Percentiles rank a stretch among this genome's conserved stretches.
These are phyloP conservation scores for Junonia oenone DNA, from an alignment of 2,888 invertebrate species.

Conservation along the genomic window DNA sequence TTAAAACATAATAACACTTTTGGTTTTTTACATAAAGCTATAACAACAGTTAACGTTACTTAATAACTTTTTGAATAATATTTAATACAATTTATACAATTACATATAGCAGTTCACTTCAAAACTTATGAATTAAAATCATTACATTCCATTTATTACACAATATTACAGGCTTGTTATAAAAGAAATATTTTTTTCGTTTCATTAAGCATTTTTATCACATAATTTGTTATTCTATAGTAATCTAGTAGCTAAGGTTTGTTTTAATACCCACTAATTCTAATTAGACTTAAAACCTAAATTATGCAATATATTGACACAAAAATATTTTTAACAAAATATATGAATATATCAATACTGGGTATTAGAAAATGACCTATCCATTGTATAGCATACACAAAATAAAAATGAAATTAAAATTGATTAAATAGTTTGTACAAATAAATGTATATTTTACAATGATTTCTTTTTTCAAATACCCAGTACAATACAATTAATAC, in stretches of 20 bases:
- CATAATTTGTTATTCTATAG: constrained; percentile 54
- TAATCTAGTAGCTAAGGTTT: constrained; percentile 35
- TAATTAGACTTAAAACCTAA: constrained; percentile 58
- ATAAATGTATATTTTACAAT: not conserved
- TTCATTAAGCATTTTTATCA: constrained; percentile 55
- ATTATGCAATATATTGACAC: constrained; percentile 68
- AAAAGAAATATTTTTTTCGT: constrained; percentile 50
- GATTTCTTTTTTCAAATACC: not conserved
- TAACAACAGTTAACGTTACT: constrained; percentile 73
- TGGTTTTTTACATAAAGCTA: constrained; percentile 76
- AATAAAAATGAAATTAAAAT: constrained; percentile 2
- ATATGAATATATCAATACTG: constrained; percentile 15
- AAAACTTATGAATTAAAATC: constrained; percentile 21
- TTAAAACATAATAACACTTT: constrained; percentile 77
- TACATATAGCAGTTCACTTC: constrained; percentile 22
- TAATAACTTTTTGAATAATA: constrained; percentile 52
- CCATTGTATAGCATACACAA: constrained; percentile 12
- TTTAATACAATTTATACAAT: constrained; percentile 53
- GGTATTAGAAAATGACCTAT: constrained; percentile 14
- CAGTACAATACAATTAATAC: not conserved
- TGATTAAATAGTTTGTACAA: not conserved
- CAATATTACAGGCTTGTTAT: constrained; percentile 43
- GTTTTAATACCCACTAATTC: constrained; percentile 35
- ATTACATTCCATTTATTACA: constrained; percentile 30
- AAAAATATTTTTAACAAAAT: constrained; percentile 44